Base-by-base conservation (phyloP, 1,140 invertebrate genomes). In the Paraescarpia echinospica region DNA sequence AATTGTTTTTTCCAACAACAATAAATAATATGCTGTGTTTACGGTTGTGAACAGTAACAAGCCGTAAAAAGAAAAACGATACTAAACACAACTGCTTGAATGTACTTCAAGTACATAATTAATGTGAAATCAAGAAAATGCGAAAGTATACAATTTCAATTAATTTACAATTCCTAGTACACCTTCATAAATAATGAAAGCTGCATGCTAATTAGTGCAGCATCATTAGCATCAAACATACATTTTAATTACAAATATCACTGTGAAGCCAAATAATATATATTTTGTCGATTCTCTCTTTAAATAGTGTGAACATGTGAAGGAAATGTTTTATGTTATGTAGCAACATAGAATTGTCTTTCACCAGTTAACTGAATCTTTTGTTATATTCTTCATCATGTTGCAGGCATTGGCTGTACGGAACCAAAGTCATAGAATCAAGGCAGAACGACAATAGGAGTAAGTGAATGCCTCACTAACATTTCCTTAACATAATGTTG, bases 321-420 rank as follows among this genome's bases (percentile, higher is more conserved):
- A 27, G 59, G 27, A 77, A 77, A 77, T 77, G 27, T 77, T 77
- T 51, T 51, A 18, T 18, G 59, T 77, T 77, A 27, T 18, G 27
- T 14, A 77, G 59, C 14, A 77, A 1, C 18, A 77, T 77, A 18
- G 8, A 77, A 18, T 77, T 77, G 9, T 77, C 59, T 77, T 77
- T 77, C 2, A 77, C 59, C 22, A 31, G 59, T 77, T 22, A 18
- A 22, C 59, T 18, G 22, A 77, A 77, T 4, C 59, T n/a, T 41
- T 90, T n/a, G 90, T 34, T 90, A 90, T 90, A 33, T 34, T 90
- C 34, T 90, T 90, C 33, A 27, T 90, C 33, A 22, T 93, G 94
- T 96, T 96, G 94, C 94, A 98, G 98, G 93, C 97, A 98, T 95
- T 98, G 98, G 98, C 95, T 99, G 35, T 98, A 98, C 96, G 98